A percentile compares a stretch with the other conserved stretches of the same genome.
Evolutionary conservation across 2,113 vertebrate genomes (phyloP).

Genomic region (Macquaria ambigua): DNA sequence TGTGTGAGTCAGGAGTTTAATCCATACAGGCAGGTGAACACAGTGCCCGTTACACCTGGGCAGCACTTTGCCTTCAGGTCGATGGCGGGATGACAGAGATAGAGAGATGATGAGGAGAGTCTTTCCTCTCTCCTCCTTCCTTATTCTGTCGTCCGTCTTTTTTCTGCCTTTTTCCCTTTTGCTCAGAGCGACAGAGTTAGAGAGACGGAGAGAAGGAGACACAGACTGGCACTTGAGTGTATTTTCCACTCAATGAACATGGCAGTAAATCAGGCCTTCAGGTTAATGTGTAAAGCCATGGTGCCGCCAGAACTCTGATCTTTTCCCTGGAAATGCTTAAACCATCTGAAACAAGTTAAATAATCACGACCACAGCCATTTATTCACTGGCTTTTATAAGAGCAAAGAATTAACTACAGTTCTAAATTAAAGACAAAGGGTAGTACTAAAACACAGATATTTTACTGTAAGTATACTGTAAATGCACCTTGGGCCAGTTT

Average conservation of each 20-base stretch:
- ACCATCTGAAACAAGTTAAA: constrained; percentile 20
- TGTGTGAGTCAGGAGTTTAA: constrained; percentile 24
- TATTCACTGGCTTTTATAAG: constrained; percentile 6
- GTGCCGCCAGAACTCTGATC: constrained; percentile 15
- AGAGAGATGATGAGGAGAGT: constrained; percentile 19
- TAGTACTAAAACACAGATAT: not conserved
- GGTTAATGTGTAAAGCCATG: constrained; percentile 49
- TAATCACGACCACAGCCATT: not conserved
- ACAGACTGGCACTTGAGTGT: constrained; percentile 23
- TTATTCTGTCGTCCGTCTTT: not conserved
- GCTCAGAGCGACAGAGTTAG: constrained; percentile 6
- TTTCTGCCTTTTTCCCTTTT: not conserved
- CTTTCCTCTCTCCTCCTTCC: not conserved
- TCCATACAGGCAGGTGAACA: constrained; percentile 46
- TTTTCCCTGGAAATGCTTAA: constrained; percentile 12
- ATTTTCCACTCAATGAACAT: constrained; percentile 60
- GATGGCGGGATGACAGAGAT: constrained; percentile 14
- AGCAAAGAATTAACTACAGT: not conserved
- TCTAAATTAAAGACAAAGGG: not conserved
- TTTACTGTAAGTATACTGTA: constrained; percentile 14
- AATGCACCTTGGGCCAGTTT: not conserved
- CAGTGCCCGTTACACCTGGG: constrained; percentile 46
- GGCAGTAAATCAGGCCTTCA: constrained; percentile 42
- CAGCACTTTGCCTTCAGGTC: constrained; percentile 31
- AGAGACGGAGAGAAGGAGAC: constrained; percentile 5